Evolutionary conservation across 1,140 invertebrate genomes (phyloP), one percentile per base, ranked within the genome.

Genomic region (Aphaenogaster rudis): DNA sequence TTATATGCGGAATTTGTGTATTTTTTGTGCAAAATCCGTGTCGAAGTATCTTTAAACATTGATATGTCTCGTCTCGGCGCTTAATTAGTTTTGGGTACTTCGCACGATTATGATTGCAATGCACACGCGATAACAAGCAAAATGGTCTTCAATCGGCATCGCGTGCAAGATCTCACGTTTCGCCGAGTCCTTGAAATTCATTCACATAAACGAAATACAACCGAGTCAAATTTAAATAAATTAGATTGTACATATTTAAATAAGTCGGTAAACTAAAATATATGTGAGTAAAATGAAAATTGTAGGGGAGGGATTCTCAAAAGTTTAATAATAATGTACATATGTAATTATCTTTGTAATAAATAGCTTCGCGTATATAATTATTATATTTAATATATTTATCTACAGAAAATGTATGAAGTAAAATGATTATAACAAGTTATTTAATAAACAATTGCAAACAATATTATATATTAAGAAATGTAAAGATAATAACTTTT

Each of bases 31-130:
- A 5, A 74, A 69, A 69, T 54, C 3, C 42, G 45, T 66, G 3
- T 54, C 33, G 8, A 61, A 8, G 8, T 50, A 36, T 28, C 21
- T 42, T 67, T 52, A 79, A 79, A 86, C 74, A 79, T 50, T 64
- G 82, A 86, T 54, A 67, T 36, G 39, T 45, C 74, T 86, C 39
- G 61, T 66, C 13, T 13, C 11, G 13, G 5, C 9, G 2, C 1
- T 45, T 82, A 4, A 48, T 59, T 28, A 13, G 8, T 78, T 86
- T 45, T 66, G 9, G 21, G 11, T 50, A 76, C 4, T 36, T 39
- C n/a, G n/a, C 82, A 79, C 82, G 82, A 57, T 17, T 78, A 1
- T 13, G 54, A 77, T 45, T 66, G 15, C 17, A 63, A 6, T 59
- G 33, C 11, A n/a, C 17, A 48, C 5, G 28, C 13, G 69, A 61